Conservation (phyloP, 2,113 vertebrate species). For the Gymnobelideus leadbeateri region DNA sequence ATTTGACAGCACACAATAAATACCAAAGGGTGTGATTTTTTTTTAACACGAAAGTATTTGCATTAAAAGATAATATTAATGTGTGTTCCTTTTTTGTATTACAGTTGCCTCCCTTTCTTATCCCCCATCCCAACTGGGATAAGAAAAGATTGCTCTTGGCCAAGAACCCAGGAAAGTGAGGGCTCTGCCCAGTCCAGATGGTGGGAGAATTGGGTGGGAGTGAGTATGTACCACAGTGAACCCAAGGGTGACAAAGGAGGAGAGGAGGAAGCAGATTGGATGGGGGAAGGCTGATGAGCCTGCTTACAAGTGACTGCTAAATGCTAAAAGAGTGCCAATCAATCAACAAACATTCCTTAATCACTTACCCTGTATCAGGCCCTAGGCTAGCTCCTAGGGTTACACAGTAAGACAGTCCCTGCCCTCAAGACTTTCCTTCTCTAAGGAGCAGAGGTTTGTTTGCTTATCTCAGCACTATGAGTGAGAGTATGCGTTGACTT, state of each 20-base stretch:
- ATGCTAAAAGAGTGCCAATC: neutral
- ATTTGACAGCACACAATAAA: neutral
- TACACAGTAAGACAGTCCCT: neutral
- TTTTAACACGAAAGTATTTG: neutral
- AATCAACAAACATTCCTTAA: neutral
- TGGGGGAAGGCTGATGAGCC: neutral
- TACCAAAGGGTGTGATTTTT: neutral
- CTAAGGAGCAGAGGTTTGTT: neutral
- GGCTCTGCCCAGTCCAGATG: neutral
- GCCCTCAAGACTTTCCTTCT: neutral
- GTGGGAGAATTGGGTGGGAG: neutral
- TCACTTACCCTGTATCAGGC: neutral
- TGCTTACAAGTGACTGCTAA: neutral
- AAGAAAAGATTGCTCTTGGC: neutral
- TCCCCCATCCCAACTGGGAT: neutral
- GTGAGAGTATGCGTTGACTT: neutral
- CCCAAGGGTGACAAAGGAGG: neutral
- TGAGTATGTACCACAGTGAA: neutral
- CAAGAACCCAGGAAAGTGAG: neutral
- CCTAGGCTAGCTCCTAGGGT: neutral
- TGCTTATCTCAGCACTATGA: neutral
- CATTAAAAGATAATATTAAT: neutral
- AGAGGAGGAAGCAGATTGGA: neutral
- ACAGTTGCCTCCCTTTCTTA: neutral
- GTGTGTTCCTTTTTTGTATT: neutral